These are phyloP conservation scores for Eupithecia subumbrata DNA, from an alignment of 2,888 invertebrate species.

Conservation along the genomic window DNA sequence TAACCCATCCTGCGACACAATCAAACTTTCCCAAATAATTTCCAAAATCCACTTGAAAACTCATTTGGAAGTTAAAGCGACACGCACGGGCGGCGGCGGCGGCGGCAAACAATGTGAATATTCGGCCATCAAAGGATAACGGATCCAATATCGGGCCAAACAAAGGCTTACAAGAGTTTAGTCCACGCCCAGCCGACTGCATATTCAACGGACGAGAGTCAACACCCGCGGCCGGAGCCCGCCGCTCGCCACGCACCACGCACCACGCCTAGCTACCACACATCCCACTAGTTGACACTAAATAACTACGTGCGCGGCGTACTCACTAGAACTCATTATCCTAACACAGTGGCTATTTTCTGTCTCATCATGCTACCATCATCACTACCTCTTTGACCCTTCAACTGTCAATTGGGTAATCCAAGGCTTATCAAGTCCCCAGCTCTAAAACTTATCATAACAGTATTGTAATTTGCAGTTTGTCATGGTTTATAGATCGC, in stretches of 20 bases:
- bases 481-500: not conserved
- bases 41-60: constrained; percentile 41
- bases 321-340: not conserved
- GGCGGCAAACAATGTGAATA: constrained; percentile 60
- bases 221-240: constrained; percentile 51
- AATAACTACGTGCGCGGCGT: not conserved
- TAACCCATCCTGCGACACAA: constrained; percentile 31
- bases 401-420: not conserved
- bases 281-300: not conserved
- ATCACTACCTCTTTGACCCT: not conserved
- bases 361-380: not conserved
- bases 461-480: not conserved
- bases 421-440: not conserved
- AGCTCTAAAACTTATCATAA: not conserved
- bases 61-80: constrained; percentile 48
- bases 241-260: not conserved
- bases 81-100: constrained; percentile 39
- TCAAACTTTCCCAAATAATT: constrained; percentile 38
- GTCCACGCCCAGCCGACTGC: constrained; percentile 76
- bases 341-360: not conserved
- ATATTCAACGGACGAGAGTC: constrained; percentile 78
- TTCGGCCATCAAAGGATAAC: constrained; percentile 71
- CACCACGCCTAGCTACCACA: not conserved
- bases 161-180: constrained; percentile 83
- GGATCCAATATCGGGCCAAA: constrained; percentile 80